Percentiles rank a stretch among this genome's conserved stretches.
phyloP scores from a whole-genome alignment of 2,113 vertebrate species.

The Thymallus thymallus region DNA sequence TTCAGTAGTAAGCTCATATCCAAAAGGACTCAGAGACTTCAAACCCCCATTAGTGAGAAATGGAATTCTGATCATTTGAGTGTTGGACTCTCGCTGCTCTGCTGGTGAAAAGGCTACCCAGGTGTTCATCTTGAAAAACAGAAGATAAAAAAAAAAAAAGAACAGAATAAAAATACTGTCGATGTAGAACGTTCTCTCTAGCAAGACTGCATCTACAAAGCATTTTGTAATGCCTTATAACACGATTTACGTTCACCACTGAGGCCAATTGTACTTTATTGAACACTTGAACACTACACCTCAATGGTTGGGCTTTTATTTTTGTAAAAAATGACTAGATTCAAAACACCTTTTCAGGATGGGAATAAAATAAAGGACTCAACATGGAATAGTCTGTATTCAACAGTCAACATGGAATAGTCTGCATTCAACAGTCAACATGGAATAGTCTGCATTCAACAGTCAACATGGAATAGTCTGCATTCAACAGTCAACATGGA shows the following conservation, averaged over 20 bases:
- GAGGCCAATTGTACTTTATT: constrained; percentile 28
- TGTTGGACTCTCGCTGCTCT: constrained; percentile 58
- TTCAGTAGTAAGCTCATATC: constrained; percentile 7
- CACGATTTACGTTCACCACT: constrained; percentile 37
- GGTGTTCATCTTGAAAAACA: constrained; percentile 63
- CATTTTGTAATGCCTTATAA: constrained; percentile 44
- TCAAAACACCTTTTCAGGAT: no score
- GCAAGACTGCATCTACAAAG: constrained; percentile 32
- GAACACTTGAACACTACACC: constrained; percentile 31
- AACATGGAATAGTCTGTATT: background rate
- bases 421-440: background rate
- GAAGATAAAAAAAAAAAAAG: constrained; percentile 28
- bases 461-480: background rate
- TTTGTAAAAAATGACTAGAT: no score
- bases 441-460: no score
- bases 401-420: no score
- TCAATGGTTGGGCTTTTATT: constrained; percentile 15
- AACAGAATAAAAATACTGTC: constrained; percentile 38
- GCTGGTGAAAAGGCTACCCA: constrained; percentile 71
- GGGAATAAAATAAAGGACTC: background rate
- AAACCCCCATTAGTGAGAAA: constrained; percentile 41
- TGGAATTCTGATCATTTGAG: constrained; percentile 23
- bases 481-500: no score
- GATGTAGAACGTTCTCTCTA: constrained; percentile 34
- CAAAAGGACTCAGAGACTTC: constrained; percentile 45